Evolutionary conservation across 1,140 invertebrate species (phyloP).

Genomic region (Lamellibrachia luymesi): DNA sequence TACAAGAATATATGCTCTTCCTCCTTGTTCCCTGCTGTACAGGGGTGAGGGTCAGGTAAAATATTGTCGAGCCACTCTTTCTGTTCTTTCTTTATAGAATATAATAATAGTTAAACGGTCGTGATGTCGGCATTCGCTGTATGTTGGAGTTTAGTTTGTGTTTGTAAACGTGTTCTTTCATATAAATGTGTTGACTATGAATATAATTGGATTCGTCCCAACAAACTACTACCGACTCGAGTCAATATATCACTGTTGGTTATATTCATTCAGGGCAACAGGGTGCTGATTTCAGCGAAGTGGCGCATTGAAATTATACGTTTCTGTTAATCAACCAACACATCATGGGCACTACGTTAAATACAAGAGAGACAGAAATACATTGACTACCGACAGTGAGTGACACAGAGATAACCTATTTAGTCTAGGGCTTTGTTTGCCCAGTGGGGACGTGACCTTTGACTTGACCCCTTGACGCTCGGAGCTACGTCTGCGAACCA

Average conservation of each 20-base stretch:
- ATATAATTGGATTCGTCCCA: background rate
- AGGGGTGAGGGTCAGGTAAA: too few relatives aligned
- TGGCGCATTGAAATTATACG: background rate
- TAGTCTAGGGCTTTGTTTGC: background rate
- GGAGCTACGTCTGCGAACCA: background rate
- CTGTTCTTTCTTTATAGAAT: too few relatives aligned
- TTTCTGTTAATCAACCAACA: background rate
- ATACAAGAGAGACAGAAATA: background rate
- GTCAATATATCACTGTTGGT: too few relatives aligned
- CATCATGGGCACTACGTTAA: background rate
- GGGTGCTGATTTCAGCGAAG: background rate
- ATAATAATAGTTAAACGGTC: too few relatives aligned
- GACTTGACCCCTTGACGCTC: background rate
- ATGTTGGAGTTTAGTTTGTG: too few relatives aligned
- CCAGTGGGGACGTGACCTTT: background rate
- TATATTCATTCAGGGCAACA: background rate
- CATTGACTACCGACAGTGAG: background rate
- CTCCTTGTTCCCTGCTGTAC: too few relatives aligned
- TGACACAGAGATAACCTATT: background rate
- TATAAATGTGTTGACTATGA: background rate
- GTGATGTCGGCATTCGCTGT: too few relatives aligned
- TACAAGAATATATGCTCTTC: too few relatives aligned
- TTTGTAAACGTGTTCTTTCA: background rate
- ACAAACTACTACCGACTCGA: too few relatives aligned
- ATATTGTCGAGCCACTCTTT: too few relatives aligned